Evolutionary conservation across 2,888 invertebrate genomes (phyloP), one percentile per base, ranked within the genome.

Genomic region (Chymomyza amoena): DNA sequence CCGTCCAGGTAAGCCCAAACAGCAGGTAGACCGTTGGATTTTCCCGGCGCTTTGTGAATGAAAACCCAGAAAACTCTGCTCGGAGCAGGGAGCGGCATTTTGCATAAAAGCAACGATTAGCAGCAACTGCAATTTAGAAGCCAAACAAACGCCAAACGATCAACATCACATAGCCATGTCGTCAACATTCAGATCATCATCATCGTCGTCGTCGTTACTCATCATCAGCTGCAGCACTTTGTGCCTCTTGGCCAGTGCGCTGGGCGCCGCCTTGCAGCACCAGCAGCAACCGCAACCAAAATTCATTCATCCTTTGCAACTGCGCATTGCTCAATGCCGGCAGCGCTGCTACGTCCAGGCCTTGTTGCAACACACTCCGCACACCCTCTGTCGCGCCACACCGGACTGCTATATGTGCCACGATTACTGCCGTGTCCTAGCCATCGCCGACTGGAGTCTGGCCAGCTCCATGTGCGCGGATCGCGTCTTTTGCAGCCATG

Each of bases 381-480:
- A 76, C 0, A n/a, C 64, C 2, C 56, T 75, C 13, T 87, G 87
- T 69, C 80, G 72, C n/a, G 52, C 65, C 5, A 72, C 72, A 18
- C 87, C 87, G 15, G 85, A 87, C 25, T 87, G 87, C 69, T 87
- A 70, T 63, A 87, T 87, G 87, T 87, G 88, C 75, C 85, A 80
- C 69, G 87, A 87, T 64, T 87, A 87, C 18, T 87, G 87, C 61
- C 87, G 80, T 6, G 82, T 83, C 9, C 75, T 87, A 20, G 69
- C 72, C 32, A 63, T 78, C 10, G 84, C 84, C 69, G 77, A 79
- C 5, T 61, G 61, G 51, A 84, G 78, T 20, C 73, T 87, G 65
- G 77, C 85, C 68, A 25, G 61, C 1, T 77, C 85, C 0, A 87
- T 87, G 88, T 88, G 87, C 25, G 81, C 78, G 59, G 88, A 88